Base-by-base conservation (phyloP, 1,140 invertebrate species). In the Drosophila punjabiensis region DNA sequence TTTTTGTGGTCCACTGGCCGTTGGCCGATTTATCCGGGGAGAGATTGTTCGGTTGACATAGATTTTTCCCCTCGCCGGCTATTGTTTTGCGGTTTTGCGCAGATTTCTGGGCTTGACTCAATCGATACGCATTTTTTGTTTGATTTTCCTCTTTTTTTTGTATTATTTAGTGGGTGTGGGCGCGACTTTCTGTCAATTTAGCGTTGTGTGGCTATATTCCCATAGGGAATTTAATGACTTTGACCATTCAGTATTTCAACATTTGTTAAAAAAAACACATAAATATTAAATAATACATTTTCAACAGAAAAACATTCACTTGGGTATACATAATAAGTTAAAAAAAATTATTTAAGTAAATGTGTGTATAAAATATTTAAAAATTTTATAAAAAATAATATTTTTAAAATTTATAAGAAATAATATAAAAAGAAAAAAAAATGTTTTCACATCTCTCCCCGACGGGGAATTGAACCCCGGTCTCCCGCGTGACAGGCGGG, bases 391-490 rank as follows among this genome's bases (percentile, higher is more conserved):
- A 39, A 37, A 5, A 47, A 45, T 11, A 7, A 16, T 16, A 33
- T 33, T 45, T 55, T 24, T 2, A 24, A 2, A 24, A 24, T 24
- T 24, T 24, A 24, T 24, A 2, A 24, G 24, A 43, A 20, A 33
- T 9, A 33, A 20, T 45, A 16, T 9, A 24, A 10, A 10, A 24
- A 4, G 1, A 28, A 32, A 32, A 52, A 30, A n/a, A 11, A 52
- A 32, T 52, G 16, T 3, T 52, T n/a, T 11, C 16, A 52, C 50
- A 52, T 52, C 50, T n/a, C 43, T 48, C 45, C 93, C 93, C 93
- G 93, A 92, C 93, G 93, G 93, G 93, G 93, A 94, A 94, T 94
- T 93, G 93, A 94, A 94, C 93, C 93, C 93, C 93, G 93, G 93
- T 94, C 93, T 94, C 93, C 93, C 93, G 93, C 93, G 93, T 94